Evolutionary conservation across 2,888 invertebrate genomes (phyloP).

Genomic region (Oeneis ivallda): DNA sequence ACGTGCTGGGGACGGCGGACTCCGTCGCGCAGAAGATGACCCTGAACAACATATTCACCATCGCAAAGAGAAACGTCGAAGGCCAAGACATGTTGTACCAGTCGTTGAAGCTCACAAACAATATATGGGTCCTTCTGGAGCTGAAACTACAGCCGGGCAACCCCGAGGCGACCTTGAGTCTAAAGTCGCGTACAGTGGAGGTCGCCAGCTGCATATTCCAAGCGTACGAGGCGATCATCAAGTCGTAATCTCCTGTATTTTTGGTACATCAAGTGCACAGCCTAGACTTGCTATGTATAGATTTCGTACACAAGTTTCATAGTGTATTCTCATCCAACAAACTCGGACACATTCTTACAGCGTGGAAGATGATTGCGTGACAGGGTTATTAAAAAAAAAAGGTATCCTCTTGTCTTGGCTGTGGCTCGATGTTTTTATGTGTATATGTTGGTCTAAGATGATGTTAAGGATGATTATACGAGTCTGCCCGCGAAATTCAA

Average conservation of each 20-base stretch:
- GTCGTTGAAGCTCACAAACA: constrained; percentile 96
- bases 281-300: neutral
- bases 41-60: constrained; percentile 97
- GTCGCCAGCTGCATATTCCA: constrained; percentile 95
- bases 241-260: constrained; percentile 68
- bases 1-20: constrained; percentile 91
- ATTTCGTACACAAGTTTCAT: neutral
- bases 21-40: constrained; percentile 96
- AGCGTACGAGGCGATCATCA: constrained; percentile 89
- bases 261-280: neutral
- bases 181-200: constrained; percentile 96
- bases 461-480: too few relatives aligned
- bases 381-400: too few relatives aligned
- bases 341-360: too few relatives aligned
- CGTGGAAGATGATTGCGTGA: too few relatives aligned
- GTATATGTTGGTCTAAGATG: constrained; percentile 56
- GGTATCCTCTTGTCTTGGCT: neutral
- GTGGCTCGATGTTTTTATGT: constrained; percentile 40
- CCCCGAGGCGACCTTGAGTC: constrained; percentile 93
- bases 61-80: constrained; percentile 98
- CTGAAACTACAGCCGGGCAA: constrained; percentile 97
- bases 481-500: too few relatives aligned
- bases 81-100: constrained; percentile 99
- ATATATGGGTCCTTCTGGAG: constrained; percentile 98
- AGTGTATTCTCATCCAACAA: too few relatives aligned